Percentiles rank a stretch among this genome's conserved stretches.
phyloP scores from a whole-genome alignment of 2,797 vertebrate genomes.

The Miichthys miiuy region DNA sequence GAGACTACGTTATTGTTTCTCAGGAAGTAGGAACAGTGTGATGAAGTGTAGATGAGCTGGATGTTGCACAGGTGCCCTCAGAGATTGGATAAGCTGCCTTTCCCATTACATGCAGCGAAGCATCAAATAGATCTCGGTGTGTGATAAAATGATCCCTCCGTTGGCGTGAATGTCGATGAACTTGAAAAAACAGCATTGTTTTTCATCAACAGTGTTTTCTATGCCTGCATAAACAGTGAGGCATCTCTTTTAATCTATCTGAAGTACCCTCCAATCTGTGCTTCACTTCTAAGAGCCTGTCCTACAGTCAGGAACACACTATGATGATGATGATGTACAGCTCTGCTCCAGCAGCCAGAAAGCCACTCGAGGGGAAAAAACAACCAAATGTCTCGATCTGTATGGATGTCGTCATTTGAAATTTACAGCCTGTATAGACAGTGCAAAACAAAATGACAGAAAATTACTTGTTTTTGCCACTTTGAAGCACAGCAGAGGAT shows the following conservation, averaged over 20 bases:
- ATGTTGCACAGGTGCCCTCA: conserved; percentile 35
- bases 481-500: conserved; percentile 42
- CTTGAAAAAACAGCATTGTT: conserved; percentile 39
- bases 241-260: conserved; percentile 63
- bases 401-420: conserved; percentile 26
- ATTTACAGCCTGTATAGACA: conserved; percentile 36
- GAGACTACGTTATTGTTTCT: conserved; percentile 44
- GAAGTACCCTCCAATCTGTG: conserved; percentile 61
- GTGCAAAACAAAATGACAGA: conserved; percentile 42
- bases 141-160: conserved; percentile 50
- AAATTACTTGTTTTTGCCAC: conserved; percentile 50
- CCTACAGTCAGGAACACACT: conserved; percentile 40
- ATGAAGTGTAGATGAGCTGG: conserved; percentile 38
- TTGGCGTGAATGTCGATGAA: conserved; percentile 52
- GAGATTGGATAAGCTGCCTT: conserved; percentile 44
- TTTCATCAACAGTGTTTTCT: conserved; percentile 58
- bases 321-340: conserved; percentile 51
- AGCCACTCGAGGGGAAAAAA: conserved; percentile 42
- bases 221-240: conserved; percentile 57
- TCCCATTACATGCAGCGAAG: conserved; percentile 63
- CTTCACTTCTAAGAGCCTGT: conserved; percentile 59
- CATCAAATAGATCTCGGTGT: conserved; percentile 63
- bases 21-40: conserved; percentile 19
- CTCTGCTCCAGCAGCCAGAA: conserved; percentile 48
- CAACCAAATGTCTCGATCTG: conserved; percentile 25